Evolutionary conservation across 2,888 invertebrate species (phyloP).

Genomic region (Diarsia mendica): DNA sequence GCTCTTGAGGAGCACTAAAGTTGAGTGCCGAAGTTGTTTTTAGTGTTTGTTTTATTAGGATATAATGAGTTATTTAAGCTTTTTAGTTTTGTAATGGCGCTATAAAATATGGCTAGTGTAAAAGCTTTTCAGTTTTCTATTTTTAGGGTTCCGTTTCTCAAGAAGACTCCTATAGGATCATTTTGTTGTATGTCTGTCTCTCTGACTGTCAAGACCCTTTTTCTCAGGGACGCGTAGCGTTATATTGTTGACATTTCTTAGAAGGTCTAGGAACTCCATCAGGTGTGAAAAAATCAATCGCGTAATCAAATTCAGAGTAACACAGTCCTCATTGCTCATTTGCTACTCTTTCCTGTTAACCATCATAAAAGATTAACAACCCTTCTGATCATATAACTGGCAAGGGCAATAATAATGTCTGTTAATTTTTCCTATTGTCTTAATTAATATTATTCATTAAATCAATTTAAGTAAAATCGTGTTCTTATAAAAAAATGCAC

Average conservation of each 20-base stretch:
- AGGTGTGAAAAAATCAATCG: no score
- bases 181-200: no score
- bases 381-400: no score
- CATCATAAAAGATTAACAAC: no score
- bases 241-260: no score
- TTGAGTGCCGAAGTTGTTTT: slow-evolving; percentile 16
- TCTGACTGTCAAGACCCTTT: no score
- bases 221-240: no score
- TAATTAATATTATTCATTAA: no score
- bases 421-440: background rate
- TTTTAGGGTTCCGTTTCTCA: no score
- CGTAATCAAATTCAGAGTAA: background rate
- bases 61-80: background rate
- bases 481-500: background rate
- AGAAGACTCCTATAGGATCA: no score
- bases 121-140: background rate
- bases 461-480: background rate
- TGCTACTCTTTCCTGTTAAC: background rate
- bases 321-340: background rate
- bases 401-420: background rate
- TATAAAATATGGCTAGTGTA: background rate
- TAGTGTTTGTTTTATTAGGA: slow-evolving; percentile 5
- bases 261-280: no score
- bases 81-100: background rate
- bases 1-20: slow-evolving; percentile 18